Evolutionary conservation across 2,113 vertebrate genomes (phyloP).

Genomic region (Prunella himalayana): DNA sequence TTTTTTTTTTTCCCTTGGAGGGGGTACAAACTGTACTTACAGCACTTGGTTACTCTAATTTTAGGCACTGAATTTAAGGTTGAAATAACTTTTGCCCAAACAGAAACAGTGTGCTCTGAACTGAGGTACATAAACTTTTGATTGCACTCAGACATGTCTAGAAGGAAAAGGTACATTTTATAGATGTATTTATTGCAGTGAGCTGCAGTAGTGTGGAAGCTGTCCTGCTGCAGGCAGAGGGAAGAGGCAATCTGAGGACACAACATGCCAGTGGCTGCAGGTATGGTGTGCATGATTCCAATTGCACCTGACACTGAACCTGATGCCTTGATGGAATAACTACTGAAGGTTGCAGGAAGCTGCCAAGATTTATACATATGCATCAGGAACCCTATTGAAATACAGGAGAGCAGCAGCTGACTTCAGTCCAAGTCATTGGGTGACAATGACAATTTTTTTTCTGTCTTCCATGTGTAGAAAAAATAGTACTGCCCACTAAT

Average conservation of each 20-base stretch:
- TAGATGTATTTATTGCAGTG: background rate
- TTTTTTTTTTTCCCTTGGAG: background rate
- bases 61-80: background rate
- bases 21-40: background rate
- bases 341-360: slow-evolving; percentile 4
- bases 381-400: background rate
- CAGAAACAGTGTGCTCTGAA: background rate
- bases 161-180: background rate
- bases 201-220: background rate
- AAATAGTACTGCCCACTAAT: background rate
- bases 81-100: background rate
- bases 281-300: background rate
- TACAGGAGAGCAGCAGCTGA: background rate
- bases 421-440: background rate
- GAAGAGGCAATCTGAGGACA: background rate
- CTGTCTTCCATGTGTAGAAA: background rate
- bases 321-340: slow-evolving; percentile 45
- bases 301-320: background rate
- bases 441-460: background rate
- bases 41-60: background rate
- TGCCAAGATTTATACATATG: background rate
- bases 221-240: background rate
- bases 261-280: fast-evolving
- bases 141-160: background rate
- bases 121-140: background rate